Base-by-base conservation (phyloP, 2,888 invertebrate species). In the Torymus auratus region DNA sequence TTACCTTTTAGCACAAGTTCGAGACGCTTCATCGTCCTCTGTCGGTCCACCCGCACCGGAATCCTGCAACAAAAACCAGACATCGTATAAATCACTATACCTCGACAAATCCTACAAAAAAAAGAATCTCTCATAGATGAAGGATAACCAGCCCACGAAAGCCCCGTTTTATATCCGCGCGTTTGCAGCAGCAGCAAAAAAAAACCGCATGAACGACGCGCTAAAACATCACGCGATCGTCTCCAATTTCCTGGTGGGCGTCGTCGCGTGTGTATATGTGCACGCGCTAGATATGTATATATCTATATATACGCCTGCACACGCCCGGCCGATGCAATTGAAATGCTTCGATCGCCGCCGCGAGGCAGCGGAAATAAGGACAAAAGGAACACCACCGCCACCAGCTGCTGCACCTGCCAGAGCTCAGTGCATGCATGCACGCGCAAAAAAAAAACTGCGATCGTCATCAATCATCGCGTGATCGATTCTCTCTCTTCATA, bases 1-100 rank as follows among this genome's bases (percentile, higher is more conserved):
- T 88, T 85, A 92, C 93, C 92, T 93, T 91, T 92, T 92, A 77
- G 78, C 80, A 41, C 92, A 92, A 85, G 91, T 91, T 87, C 92
- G 91, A 83, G 91, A 89, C 71, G 92, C 91, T 84, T 93, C 92
- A 83, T 92, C 92, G 85, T 93, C 93, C 84, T 92, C 92, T 79
- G 91, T 89, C 70, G 92, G 91, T 85, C 91, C 91, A 83, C 91
- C 92, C 81, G 92, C 91, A 83, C 92, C 92, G 71, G 92, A 92
- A 87, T 93, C 93, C 93, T 93, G 88, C 55, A 91, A 91, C 50
- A 17, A 50, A 56, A 69, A 73, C 28, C 28, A 28, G 28, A 80
- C 11, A 58, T 10, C 28, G 53, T 53, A 62, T 75, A 14, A n/a
- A 55, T 72, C 20, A 60, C 64, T 64, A 12, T 64, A 12, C 28